Evolutionary conservation across 2,888 invertebrate genomes (phyloP), one percentile per base, ranked within the genome.

Genomic region (Galerucella nymphaeae): DNA sequence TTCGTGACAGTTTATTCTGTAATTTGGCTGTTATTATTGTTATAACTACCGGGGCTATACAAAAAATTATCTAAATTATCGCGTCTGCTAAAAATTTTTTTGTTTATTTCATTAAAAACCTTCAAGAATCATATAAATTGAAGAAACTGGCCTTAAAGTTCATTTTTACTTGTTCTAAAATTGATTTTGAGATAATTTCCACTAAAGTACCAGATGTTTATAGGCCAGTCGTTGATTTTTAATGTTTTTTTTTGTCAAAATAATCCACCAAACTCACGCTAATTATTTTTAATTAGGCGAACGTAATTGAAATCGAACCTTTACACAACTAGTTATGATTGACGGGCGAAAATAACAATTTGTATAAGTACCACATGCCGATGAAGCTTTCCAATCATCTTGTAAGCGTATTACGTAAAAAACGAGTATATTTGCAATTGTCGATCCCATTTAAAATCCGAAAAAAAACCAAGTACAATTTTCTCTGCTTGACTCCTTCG

Each of bases 401-500:
- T 42, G 11, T 13, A 50, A 50, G 16, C 50, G 50, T n/a, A n/a
- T 50, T 50, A 50, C n/a, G 50, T 50, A 50, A 18, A 53, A 53
- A 53, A 48, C 48, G n/a, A 48, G 48, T 48, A n/a, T 14, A 13
- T 48, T n/a, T 48, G 6, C 53, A 53, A 53, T 53, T 16, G 9
- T 14, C n/a, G 11, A 8, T 50, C 14, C 50, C 14, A 41, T 41
- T 61, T 61, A 61, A 61, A n/a, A 38, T 16, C n/a, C 18, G 18
- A 62, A 38, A 38, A 13, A 58, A 14, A 11, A 11, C 11, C 61
- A 18, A 18, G n/a, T 41, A 42, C 16, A 18, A n/a, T 30, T 30
- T 59, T 42, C 61, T 41, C 61, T 38, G 18, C 42, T 42, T 23
- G 61, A 61, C 38, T 61, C 61, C 61, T 41, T 61, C 61, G 61